Conservation (phyloP, 2,113 vertebrate genomes). For the Notiomystis cincta region DNA sequence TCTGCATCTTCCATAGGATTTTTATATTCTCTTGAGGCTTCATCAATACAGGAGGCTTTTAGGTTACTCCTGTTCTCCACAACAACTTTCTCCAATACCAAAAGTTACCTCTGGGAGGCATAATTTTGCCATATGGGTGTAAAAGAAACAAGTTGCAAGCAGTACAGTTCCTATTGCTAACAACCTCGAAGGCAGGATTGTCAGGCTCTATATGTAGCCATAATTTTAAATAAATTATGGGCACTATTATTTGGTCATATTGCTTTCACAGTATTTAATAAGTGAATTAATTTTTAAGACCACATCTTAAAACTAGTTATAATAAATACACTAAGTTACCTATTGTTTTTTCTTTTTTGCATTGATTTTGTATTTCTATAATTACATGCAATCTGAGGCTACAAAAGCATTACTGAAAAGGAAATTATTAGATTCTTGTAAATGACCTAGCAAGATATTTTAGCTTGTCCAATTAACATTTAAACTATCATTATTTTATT, state of each 20-base stretch:
- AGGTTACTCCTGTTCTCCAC: background rate
- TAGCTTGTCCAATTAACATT: background rate
- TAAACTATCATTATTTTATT: conserved; percentile 42
- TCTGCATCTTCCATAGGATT: background rate
- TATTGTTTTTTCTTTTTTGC: background rate
- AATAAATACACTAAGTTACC: background rate
- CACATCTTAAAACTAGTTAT: background rate
- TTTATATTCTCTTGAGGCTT: background rate
- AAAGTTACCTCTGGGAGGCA: conserved; percentile 42
- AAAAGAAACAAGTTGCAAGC: background rate
- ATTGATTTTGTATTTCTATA: conserved; percentile 18
- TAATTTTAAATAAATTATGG: background rate
- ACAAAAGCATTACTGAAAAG: conserved; percentile 6
- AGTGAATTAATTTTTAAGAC: background rate
- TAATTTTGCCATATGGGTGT: conserved; percentile 12
- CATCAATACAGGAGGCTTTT: background rate
- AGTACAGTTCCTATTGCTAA: background rate
- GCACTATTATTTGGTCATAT: background rate
- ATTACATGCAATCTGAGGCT: conserved; percentile 4
- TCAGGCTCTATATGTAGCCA: background rate
- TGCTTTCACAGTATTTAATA: background rate
- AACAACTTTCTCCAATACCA: background rate
- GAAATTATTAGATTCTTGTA: conserved; percentile 7
- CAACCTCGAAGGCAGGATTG: background rate
- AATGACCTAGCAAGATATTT: background rate